phyloP scores from a whole-genome alignment of 2,888 invertebrate species.

The Zaprionus bogoriensis region DNA sequence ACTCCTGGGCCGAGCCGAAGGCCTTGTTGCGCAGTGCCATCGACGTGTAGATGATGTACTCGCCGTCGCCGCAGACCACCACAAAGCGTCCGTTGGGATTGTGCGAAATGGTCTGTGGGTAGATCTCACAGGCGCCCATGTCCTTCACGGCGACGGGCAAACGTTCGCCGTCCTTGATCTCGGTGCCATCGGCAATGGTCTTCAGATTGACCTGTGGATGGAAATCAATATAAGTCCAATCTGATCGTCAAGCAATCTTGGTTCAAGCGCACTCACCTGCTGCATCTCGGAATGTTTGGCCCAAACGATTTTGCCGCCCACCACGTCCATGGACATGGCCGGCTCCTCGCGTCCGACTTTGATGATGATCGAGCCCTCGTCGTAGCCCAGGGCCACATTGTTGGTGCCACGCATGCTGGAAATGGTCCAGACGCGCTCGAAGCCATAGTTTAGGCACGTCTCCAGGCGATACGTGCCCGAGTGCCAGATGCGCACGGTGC shows the following conservation, averaged over 20 bases:
- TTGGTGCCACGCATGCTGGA: slow-evolving; percentile 96
- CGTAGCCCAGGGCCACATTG: slow-evolving; percentile 95
- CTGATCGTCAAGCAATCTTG: not conserved
- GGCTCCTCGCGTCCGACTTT: slow-evolving; percentile 96
- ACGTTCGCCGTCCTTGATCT: slow-evolving; percentile 95
- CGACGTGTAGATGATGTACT: slow-evolving; percentile 99
- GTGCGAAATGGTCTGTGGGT: slow-evolving; percentile 98
- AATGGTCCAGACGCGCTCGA: slow-evolving; percentile 99
- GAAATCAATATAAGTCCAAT: not conserved
- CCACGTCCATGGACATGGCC: slow-evolving; percentile 99
- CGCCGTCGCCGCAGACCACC: slow-evolving; percentile 99
- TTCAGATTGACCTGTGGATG: slow-evolving; percentile 78
- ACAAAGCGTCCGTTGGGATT: slow-evolving; percentile 97
- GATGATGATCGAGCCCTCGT: slow-evolving; percentile 83
- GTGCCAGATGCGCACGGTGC: slow-evolving; percentile 98
- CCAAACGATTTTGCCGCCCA: slow-evolving; percentile 99
- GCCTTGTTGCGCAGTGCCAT: slow-evolving; percentile 99
- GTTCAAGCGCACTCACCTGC: slow-evolving; percentile 84
- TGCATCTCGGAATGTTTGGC: slow-evolving; percentile 99
- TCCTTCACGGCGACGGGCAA: slow-evolving; percentile 97
- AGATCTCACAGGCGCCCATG: slow-evolving; percentile 99
- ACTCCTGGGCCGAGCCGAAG: slow-evolving; percentile 98
- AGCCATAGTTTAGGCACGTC: slow-evolving; percentile 97
- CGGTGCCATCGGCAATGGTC: slow-evolving; percentile 84
- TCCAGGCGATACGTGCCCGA: slow-evolving; percentile 98